These are phyloP conservation scores for Diprion similis DNA, from an alignment of 1,140 invertebrate species.

Conservation along the genomic window DNA sequence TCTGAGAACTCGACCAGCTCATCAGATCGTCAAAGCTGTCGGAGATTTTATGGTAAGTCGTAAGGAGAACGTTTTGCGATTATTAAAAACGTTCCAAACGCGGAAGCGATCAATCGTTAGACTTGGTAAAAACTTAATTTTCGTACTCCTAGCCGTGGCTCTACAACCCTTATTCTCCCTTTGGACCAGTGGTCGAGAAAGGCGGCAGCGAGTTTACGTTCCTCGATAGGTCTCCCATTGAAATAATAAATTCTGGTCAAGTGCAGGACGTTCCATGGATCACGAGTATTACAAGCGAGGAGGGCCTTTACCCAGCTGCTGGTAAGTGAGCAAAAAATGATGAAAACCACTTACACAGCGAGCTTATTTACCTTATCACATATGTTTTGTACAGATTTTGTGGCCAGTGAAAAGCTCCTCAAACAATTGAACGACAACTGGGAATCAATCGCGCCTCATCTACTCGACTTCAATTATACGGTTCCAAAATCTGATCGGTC, in stretches of 20 bases:
- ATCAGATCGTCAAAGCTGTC: slow-evolving; percentile 59
- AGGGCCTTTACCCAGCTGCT: slow-evolving; percentile 70
- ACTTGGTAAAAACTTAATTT: slow-evolving; percentile 22
- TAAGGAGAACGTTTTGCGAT: slow-evolving; percentile 15
- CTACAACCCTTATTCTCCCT: slow-evolving; percentile 69
- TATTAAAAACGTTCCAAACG: background rate
- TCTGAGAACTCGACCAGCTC: slow-evolving; percentile 68
- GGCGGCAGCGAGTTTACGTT: slow-evolving; percentile 57
- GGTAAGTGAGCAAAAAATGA: slow-evolving; percentile 48
- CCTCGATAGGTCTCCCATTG: slow-evolving; percentile 63
- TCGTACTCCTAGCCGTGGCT: slow-evolving; percentile 55
- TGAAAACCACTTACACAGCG: slow-evolving; percentile 24
- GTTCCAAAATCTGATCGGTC: slow-evolving; percentile 16
- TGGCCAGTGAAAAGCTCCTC: background rate
- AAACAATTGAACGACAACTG: slow-evolving; percentile 13
- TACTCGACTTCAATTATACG: slow-evolving; percentile 8
- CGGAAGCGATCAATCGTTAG: background rate
- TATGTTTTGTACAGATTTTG: background rate
- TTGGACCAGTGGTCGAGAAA: slow-evolving; percentile 67
- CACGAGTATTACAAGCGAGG: slow-evolving; percentile 64
- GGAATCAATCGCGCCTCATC: slow-evolving; percentile 1
- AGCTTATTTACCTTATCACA: slow-evolving; percentile 7
- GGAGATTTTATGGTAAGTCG: slow-evolving; percentile 58
- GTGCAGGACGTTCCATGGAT: slow-evolving; percentile 67
- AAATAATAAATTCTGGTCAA: slow-evolving; percentile 60